These are phyloP conservation scores for Glossosoma conforme DNA, from an alignment of 1,140 invertebrate genomes.

Conservation along the genomic window DNA sequence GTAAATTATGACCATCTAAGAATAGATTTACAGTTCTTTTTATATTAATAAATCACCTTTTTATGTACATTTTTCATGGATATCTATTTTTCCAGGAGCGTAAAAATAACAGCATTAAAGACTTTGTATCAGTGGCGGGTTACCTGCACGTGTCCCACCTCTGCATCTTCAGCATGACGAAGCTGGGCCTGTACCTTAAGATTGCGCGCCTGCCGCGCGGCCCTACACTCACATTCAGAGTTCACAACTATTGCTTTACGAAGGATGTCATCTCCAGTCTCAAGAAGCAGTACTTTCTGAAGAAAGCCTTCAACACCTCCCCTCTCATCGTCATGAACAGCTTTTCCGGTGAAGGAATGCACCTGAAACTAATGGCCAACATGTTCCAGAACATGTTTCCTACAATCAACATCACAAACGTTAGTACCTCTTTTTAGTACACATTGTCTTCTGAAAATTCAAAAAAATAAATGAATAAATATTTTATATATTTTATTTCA, in stretches of 20 bases:
- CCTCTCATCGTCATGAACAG: slow-evolving; percentile 93
- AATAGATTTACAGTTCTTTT: too few species aligned
- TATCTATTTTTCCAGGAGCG: slow-evolving; percentile 58
- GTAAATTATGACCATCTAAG: too few species aligned
- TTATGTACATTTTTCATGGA: too few species aligned
- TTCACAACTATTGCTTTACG: slow-evolving; percentile 76
- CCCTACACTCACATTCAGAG: slow-evolving; percentile 81
- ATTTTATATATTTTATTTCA: slow-evolving; percentile 39
- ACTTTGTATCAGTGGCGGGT: slow-evolving; percentile 86
- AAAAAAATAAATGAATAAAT: slow-evolving; percentile 16
- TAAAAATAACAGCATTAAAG: slow-evolving; percentile 86
- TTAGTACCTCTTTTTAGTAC: slow-evolving; percentile 37
- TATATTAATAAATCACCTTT: too few species aligned
- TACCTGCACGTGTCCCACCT: slow-evolving; percentile 87
- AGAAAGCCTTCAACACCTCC: slow-evolving; percentile 76
- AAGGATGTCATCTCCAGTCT: slow-evolving; percentile 81
- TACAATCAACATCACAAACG: slow-evolving; percentile 88
- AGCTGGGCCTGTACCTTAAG: slow-evolving; percentile 77
- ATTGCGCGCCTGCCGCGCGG: slow-evolving; percentile 75
- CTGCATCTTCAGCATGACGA: slow-evolving; percentile 80
- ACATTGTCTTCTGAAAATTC: not conserved
- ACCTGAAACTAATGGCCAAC: slow-evolving; percentile 87
- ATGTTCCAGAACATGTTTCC: slow-evolving; percentile 99
- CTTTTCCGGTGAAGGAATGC: slow-evolving; percentile 81
- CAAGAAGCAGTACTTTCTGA: slow-evolving; percentile 77